Evolutionary conservation across 2,888 invertebrate species (phyloP).

Genomic region (Clitarchus hookeri): DNA sequence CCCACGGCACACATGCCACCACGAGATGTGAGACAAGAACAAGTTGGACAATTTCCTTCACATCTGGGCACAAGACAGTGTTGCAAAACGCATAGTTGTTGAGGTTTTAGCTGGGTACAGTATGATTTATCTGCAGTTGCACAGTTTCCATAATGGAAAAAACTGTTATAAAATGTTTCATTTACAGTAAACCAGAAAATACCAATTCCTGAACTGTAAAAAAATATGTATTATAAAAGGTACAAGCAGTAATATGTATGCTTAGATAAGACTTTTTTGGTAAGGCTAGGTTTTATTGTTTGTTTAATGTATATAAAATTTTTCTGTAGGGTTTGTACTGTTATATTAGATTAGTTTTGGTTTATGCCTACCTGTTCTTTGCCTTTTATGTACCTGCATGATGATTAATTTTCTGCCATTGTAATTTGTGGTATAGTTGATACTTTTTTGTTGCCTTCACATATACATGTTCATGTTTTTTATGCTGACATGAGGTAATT

Average conservation of each 20-base stretch:
- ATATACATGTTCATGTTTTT: background rate
- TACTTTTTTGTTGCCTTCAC: background rate
- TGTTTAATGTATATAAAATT: no score
- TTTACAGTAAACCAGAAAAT: background rate
- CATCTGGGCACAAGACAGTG: slow-evolving; percentile 18
- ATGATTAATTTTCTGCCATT: no score
- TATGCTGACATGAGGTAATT: no score
- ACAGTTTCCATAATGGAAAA: background rate
- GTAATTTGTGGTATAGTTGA: no score
- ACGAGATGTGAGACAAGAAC: slow-evolving; percentile 28
- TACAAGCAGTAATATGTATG: no score
- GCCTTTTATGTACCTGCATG: no score
- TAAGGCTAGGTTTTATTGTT: no score
- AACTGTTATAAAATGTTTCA: background rate
- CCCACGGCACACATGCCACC: slow-evolving; percentile 17
- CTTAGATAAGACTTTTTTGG: no score
- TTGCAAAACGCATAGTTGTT: no score
- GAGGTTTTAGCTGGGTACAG: slow-evolving; percentile 10
- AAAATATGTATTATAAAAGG: background rate
- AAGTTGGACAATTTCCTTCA: slow-evolving; percentile 16
- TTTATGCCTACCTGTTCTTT: no score
- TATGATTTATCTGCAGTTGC: background rate
- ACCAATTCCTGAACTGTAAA: background rate
- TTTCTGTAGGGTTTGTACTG: no score
- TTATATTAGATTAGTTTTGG: no score